Evolutionary conservation across 2,888 invertebrate genomes (phyloP), one percentile per base, ranked within the genome.

Genomic region (Smittia aterrima): DNA sequence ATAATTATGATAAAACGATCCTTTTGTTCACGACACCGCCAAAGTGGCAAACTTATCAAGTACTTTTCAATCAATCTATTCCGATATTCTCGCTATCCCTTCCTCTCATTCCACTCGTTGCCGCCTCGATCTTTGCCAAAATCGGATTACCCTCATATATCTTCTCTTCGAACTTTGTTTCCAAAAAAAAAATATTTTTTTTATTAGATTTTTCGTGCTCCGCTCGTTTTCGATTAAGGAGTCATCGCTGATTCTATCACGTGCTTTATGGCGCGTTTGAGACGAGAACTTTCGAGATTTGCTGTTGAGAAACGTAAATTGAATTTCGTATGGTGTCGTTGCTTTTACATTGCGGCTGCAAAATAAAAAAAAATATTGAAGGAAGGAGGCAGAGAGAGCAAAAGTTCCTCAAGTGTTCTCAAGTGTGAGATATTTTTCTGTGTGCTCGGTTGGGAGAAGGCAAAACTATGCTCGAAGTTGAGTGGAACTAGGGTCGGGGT

Each of bases 1-100:
- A 64, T 64, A 64, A 64, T 64, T 64, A 64, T 64, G 64, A 64
- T 27, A 64, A 64, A 27, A 25, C 27, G 64, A 64, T 64, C 64
- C 27, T 16, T 64, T 64, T 64, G 64, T 64, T 64, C n/a, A 25
- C 27, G 25, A 64, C 6, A 64, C 13, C 25, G 64, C 25, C 25
- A 64, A 64, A 64, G 64, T 64, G 64, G 64, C 25, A 64, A 64
- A 64, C 25, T 64, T 64, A 27, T 27, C n/a, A 25, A 64, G 64
- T 64, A 64, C 64, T 27, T 27, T 64, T 13, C 25, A 64, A 64
- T 64, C 64, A 64, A 64, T 64, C 25, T 22, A 22, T 22, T 22
- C 58, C 53, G 58, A 58, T 58, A 58, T 11, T 4, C 18, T 18
- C 53, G 6, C 53, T 4, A 2, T 18, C n/a, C 53, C 53, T 18